Conservation (phyloP, 2,888 invertebrate species). For the Cheilosia urbana region DNA sequence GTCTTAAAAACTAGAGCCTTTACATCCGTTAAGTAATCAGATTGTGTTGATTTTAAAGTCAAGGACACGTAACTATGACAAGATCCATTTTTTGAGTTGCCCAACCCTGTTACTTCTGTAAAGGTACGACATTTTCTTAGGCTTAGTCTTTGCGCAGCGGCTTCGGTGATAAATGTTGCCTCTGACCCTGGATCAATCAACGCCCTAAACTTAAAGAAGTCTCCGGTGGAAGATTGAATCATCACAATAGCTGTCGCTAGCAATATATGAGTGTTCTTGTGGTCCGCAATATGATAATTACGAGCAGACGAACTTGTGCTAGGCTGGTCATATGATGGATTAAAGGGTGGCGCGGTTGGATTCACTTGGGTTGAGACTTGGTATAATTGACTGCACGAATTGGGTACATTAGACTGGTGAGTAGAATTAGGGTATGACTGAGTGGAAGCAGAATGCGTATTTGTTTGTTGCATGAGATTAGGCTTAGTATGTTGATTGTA, state of each 20-base stretch:
- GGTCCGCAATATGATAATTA: conserved; percentile 1
- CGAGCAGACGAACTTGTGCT: neutral
- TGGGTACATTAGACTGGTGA: neutral
- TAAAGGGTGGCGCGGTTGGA: neutral
- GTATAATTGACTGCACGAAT: neutral
- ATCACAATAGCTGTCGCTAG: conserved; percentile 7
- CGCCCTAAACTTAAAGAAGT: too few species aligned
- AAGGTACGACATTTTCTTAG: neutral
- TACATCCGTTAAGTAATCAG: neutral
- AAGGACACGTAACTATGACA: conserved; percentile 5
- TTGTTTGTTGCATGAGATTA: neutral
- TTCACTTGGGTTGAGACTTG: conserved; percentile 7
- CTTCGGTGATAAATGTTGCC: too few species aligned
- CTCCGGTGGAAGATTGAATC: too few species aligned
- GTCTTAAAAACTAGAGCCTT: conserved; percentile 13
- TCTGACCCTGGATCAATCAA: too few species aligned
- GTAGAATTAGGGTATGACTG: neutral
- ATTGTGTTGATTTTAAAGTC: conserved; percentile 3
- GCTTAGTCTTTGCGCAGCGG: too few species aligned
- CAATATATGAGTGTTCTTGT: neutral
- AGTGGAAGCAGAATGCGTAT: neutral
- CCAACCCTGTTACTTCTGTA: conserved; percentile 6
- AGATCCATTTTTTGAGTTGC: neutral
- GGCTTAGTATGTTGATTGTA: neutral
- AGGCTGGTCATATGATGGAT: neutral